Conservation (phyloP, 2,797 vertebrate genomes). For the Cryptoprocta ferox region DNA sequence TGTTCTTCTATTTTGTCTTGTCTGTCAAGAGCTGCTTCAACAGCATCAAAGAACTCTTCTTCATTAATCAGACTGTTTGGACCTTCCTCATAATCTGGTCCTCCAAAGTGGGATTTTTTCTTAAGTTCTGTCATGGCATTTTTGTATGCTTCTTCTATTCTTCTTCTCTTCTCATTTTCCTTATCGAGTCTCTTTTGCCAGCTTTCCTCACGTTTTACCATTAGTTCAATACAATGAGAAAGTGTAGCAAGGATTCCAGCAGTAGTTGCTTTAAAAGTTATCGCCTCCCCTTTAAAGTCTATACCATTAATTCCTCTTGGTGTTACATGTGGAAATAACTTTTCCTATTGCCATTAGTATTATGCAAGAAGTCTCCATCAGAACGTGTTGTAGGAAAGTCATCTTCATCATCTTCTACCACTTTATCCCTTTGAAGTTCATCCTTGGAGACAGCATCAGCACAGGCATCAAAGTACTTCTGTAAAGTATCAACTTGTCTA, state of each 20-base stretch:
- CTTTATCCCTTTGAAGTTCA: conserved; percentile 95
- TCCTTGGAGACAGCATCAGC: conserved; percentile 95
- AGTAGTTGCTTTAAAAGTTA: conserved; percentile 98
- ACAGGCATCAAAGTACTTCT: conserved; percentile 97
- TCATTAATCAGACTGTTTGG: conserved; percentile 97
- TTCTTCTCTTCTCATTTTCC: conserved; percentile 93
- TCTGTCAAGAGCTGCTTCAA: conserved; percentile 96
- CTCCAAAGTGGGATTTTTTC: conserved; percentile 97
- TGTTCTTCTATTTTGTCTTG: conserved; percentile 98
- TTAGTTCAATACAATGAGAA: conserved; percentile 97
- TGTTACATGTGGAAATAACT: conserved; percentile 91
- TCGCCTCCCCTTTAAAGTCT: conserved; percentile 99
- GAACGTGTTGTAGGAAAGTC: conserved; percentile 92
- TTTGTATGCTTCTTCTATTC: conserved; percentile 93
- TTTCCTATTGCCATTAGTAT: conserved; percentile 95
- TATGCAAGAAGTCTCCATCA: conserved; percentile 94
- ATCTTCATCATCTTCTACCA: conserved; percentile 96
- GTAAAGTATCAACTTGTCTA: conserved; percentile 97
- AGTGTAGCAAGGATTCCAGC: conserved; percentile 97
- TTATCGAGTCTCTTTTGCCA: conserved; percentile 98
- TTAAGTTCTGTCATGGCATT: conserved; percentile 93
- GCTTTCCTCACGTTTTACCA: conserved; percentile 97
- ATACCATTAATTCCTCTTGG: conserved; percentile 95
- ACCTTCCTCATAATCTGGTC: conserved; percentile 97
- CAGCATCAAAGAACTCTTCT: conserved; percentile 97